Evolutionary conservation across 2,888 invertebrate species (phyloP), one percentile per base, ranked within the genome.

Genomic region (Kryphioiulus occultus): DNA sequence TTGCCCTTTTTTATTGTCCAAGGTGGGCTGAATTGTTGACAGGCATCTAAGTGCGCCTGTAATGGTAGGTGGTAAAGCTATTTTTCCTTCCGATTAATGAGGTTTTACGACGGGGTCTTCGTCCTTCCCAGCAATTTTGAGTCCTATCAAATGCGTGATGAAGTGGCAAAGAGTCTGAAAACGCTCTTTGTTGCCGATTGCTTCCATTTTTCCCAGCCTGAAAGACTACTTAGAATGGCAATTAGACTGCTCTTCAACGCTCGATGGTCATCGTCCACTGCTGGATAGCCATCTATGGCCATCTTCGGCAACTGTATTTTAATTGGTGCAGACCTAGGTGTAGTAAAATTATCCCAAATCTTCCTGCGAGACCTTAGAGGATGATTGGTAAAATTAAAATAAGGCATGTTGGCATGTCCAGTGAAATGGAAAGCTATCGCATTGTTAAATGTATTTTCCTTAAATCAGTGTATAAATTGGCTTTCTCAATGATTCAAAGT

Each of bases 51-150:
- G 68, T 68, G 26, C 68, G 68, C n/a, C n/a, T 68, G 26, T 68
- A 68, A 68, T 68, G 68, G 68, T 53, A n/a, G 53, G 53, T 53
- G 53, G 53, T 68, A 68, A 68, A 26, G 68, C 68, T 68, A 26
- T 68, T 68, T 68, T n/a, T 68, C 26, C 53, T 26, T n/a, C 26
- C n/a, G 68, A 68, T 68, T 68, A 26, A 26, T 26, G 26, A 68
- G 26, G 68, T 26, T 26, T 68, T 68, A 68, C 26, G 68, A 22
- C 26, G 26, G n/a, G 59, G 26, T 68, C 22, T 68, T 68, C 68
- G 68, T 68, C 68, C 22, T 68, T 68, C 12, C 68, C 12, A 68
- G 68, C 26, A 22, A 26, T 68, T 26, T 68, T 68, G 68, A 68
- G 26, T 26, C 12, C 68, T 68, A n/a, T 53, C 53, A 53, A 53